phyloP scores from a whole-genome alignment of 2,113 vertebrate species.

The Tretioscincus oriximinensis region DNA sequence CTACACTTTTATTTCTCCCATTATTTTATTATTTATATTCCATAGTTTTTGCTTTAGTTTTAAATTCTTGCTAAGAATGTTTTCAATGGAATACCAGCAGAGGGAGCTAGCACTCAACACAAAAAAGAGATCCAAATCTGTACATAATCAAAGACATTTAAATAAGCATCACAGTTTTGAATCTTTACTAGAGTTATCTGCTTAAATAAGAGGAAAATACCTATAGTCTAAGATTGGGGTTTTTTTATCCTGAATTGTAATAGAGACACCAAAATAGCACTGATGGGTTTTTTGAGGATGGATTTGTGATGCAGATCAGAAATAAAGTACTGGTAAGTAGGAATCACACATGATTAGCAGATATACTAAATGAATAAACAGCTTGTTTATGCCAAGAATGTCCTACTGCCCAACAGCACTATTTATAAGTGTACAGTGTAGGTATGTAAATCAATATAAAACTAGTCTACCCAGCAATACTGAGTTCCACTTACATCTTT shows the following conservation, averaged over 20 bases:
- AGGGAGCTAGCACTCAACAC: slow-evolving; percentile 32
- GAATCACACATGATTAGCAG: too few relatives aligned
- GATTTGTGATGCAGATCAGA: too few relatives aligned
- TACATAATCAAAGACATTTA: background rate
- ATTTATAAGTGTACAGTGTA: too few relatives aligned
- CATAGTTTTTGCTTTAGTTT: background rate
- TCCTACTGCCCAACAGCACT: too few relatives aligned
- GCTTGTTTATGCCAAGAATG: too few relatives aligned
- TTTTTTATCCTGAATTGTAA: background rate
- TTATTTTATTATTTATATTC: background rate
- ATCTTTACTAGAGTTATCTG: background rate
- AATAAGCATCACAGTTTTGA: background rate
- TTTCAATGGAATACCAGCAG: slow-evolving; percentile 40
- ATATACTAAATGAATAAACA: too few relatives aligned
- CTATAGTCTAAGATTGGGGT: background rate
- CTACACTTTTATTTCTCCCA: background rate
- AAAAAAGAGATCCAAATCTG: background rate
- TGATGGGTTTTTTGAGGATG: too few relatives aligned
- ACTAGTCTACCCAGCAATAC: too few relatives aligned
- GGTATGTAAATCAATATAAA: too few relatives aligned
- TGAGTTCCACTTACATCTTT: too few relatives aligned
- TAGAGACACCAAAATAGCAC: too few relatives aligned
- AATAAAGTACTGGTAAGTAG: too few relatives aligned
- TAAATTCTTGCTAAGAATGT: background rate
- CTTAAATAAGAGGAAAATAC: background rate